Conservation (phyloP, 2,888 invertebrate species). For the Oscheius myriophilus region DNA sequence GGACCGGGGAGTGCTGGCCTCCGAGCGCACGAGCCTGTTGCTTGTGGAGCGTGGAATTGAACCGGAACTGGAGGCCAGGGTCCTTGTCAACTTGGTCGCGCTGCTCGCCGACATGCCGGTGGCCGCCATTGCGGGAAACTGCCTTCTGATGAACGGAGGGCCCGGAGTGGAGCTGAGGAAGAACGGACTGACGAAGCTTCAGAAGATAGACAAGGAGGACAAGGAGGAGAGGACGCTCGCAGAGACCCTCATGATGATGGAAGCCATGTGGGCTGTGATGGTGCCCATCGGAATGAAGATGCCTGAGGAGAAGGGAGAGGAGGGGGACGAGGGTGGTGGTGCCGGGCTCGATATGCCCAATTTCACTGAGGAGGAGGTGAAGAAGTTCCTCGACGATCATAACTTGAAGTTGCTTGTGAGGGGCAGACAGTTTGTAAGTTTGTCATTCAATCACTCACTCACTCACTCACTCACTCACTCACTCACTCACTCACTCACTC, state of each 20-base stretch:
- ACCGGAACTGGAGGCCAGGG: too few relatives aligned
- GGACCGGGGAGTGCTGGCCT: conserved; percentile 31
- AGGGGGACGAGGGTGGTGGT: too few relatives aligned
- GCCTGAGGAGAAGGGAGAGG: background rate
- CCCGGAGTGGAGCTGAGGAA: conserved; percentile 48
- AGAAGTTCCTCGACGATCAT: conserved; percentile 44
- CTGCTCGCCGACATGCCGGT: conserved; percentile 1
- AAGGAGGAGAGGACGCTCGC: background rate
- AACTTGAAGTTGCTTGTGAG: conserved; percentile 48
- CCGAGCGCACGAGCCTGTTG: background rate
- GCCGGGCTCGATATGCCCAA: too few relatives aligned
- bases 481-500: too few relatives aligned
- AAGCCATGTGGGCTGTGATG: conserved; percentile 6
- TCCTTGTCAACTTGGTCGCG: too few relatives aligned
- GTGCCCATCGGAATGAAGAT: background rate
- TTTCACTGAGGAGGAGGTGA: conserved; percentile 42
- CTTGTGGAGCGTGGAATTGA: background rate
- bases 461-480: too few relatives aligned
- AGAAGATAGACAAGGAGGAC: conserved; percentile 21
- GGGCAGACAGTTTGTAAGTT: conserved; percentile 51
- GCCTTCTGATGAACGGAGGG: conserved; percentile 54
- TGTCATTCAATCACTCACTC: too few relatives aligned
- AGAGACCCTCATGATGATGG: conserved; percentile 17
- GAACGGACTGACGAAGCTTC: conserved; percentile 26
- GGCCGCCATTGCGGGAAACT: conserved; percentile 22